A percentile compares a stretch with the other conserved stretches of the same genome.
Evolutionary conservation across 2,113 vertebrate genomes (phyloP).

Genomic region (Corvus cornix): DNA sequence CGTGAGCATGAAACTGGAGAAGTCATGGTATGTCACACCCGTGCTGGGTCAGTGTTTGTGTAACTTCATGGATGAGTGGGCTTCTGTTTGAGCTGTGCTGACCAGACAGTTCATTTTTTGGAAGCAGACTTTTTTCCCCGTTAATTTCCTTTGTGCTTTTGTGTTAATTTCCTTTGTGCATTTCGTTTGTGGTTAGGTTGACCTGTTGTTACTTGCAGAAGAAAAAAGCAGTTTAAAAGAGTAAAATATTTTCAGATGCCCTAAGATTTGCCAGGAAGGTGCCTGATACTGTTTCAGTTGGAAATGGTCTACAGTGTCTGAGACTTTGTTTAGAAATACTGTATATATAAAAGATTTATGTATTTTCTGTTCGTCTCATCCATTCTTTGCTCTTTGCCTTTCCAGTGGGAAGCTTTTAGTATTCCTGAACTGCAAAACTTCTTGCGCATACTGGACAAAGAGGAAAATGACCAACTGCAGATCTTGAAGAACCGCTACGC

Average conservation of each 20-base stretch:
- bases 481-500: constrained; percentile 81
- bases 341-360: background rate
- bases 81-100: background rate
- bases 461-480: constrained; percentile 88
- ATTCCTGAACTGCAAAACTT: constrained; percentile 95
- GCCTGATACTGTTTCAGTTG: background rate
- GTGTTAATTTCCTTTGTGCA: background rate
- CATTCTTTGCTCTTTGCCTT: background rate
- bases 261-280: background rate
- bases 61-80: background rate
- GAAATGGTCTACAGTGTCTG: background rate
- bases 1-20: constrained; percentile 93
- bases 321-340: background rate
- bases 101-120: background rate
- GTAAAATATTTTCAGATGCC: background rate
- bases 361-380: background rate
- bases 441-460: constrained; percentile 92
- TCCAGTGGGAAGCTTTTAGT: constrained; percentile 95
- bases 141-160: background rate
- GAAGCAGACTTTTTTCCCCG: background rate
- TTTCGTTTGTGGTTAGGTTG: background rate
- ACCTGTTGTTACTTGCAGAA: background rate
- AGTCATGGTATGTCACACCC: constrained; percentile 80
- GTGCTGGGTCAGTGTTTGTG: background rate
- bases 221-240: background rate